Conservation (phyloP, 2,888 invertebrate species). For the Drymonia ruficornis region DNA sequence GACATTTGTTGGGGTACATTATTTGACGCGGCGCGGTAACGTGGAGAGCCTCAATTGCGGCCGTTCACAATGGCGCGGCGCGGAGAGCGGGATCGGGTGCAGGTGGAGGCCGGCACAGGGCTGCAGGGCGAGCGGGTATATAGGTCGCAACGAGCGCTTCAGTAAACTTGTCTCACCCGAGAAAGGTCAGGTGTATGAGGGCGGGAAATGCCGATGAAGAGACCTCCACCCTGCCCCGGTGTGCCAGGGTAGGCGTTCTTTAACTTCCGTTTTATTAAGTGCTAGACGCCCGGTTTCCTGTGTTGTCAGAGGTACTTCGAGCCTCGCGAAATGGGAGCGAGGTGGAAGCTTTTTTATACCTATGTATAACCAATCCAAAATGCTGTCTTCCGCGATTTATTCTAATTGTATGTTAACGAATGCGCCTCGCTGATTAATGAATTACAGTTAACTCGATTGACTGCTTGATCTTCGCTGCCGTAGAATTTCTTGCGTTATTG, state of each 20-base stretch:
- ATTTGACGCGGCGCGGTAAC: constrained; percentile 62
- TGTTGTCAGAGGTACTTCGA: constrained; percentile 48
- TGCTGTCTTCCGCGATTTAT: constrained; percentile 50
- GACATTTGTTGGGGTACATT: constrained; percentile 67
- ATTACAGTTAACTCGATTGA: constrained; percentile 51
- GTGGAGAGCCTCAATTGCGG: constrained; percentile 69
- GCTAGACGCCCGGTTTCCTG: constrained; percentile 63
- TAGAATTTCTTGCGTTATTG: constrained; percentile 27
- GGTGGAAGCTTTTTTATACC: constrained; percentile 43
- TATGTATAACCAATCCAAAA: constrained; percentile 43
- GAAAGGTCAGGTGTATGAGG: constrained; percentile 84
- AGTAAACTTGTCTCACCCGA: constrained; percentile 78
- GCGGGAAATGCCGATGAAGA: constrained; percentile 77
- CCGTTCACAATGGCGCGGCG: constrained; percentile 61
- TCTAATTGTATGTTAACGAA: constrained; percentile 64
- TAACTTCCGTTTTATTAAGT: constrained; percentile 76
- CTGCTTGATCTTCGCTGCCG: constrained; percentile 52
- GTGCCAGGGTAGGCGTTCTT: constrained; percentile 58
- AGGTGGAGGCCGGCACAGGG: constrained; percentile 42
- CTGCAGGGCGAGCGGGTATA: constrained; percentile 64
- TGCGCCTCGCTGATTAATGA: constrained; percentile 60
- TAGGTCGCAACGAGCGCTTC: constrained; percentile 80
- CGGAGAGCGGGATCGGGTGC: constrained; percentile 28
- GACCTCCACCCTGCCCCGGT: constrained; percentile 56
- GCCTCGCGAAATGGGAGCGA: constrained; percentile 43